phyloP scores from a whole-genome alignment of 2,888 invertebrate genomes.

The Macaria liturata region DNA sequence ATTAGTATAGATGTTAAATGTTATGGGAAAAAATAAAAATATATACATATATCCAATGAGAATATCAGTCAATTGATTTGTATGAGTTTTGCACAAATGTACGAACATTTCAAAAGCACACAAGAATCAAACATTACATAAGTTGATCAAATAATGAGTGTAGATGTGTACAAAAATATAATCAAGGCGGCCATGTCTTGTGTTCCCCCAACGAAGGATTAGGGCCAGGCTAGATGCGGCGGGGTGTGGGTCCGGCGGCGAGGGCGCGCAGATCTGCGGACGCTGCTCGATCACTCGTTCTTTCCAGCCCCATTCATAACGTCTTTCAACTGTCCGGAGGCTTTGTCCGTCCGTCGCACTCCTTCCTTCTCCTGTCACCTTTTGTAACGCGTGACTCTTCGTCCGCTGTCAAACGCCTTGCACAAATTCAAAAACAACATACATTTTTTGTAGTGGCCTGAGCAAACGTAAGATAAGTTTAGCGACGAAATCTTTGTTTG shows the following conservation, averaged over 20 bases:
- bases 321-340: constrained; percentile 72
- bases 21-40: too few relatives aligned
- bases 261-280: constrained; percentile 42
- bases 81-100: too few relatives aligned
- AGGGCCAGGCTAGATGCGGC: constrained; percentile 41
- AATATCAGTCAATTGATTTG: too few relatives aligned
- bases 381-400: constrained; percentile 65
- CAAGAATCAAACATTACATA: constrained; percentile 36
- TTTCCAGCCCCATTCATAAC: constrained; percentile 73
- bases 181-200: constrained; percentile 16
- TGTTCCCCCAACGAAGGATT: constrained; percentile 56
- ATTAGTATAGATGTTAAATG: too few relatives aligned
- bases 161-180: constrained; percentile 10
- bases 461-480: constrained; percentile 78
- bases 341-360: constrained; percentile 64
- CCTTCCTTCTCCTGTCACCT: constrained; percentile 74
- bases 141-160: constrained; percentile 8
- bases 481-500: constrained; percentile 72
- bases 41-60: too few relatives aligned
- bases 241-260: constrained; percentile 42
- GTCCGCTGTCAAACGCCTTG: constrained; percentile 81
- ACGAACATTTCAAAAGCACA: too few relatives aligned
- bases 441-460: constrained; percentile 69
- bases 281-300: constrained; percentile 79
- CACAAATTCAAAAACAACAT: constrained; percentile 83